Evolutionary conservation across 2,113 vertebrate genomes (phyloP), one percentile per base, ranked within the genome.

Genomic region (Leucosticte australis): DNA sequence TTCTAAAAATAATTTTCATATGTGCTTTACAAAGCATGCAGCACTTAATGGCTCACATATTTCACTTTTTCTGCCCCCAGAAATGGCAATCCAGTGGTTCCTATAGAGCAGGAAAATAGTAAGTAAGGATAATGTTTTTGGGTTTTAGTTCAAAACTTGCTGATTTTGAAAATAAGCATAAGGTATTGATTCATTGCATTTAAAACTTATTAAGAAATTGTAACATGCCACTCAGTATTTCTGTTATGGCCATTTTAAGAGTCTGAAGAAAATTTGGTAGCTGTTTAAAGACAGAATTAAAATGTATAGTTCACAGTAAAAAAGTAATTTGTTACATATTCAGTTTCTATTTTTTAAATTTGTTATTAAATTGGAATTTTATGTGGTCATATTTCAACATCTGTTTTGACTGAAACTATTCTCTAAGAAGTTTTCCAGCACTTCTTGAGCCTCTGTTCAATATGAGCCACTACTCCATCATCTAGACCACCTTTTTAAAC

Each of bases 91-190:
- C 98, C 98, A 59, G 97, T 99, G 96, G 97, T 96, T 86, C 97
- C 98, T n/a, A 98, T 96, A 97, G 98, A 97, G 47, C 98, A 98
- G 92, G 96, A 98, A 97, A 98, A 98, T 42, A 98, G 98, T 99
- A 96, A 97, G 96, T 98, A 97, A 95, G 87, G 84, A 15, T 83
- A 81, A 73, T 50, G 35, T 80, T 86, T 89, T 74, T 11, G 30
- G 13, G 2, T 2, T 52, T 89, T 35, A 86, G 59, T 87, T 95
- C 59, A 85, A 92, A 81, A 65, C 23, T 68, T 83, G n/a, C 11
- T 87, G 35, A 50, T 84, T 95, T 95, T 91, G 28, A 50, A 84
- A 92, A 77, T 85, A 89, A 59, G 10, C 23, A 50, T 46, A 91
- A 84, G 11, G 7, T 71, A 59, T 56, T 53, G 33, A 67, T 92